Base-by-base conservation (phyloP, 2,797 vertebrate species). In the Gymnothorax javanicus region DNA sequence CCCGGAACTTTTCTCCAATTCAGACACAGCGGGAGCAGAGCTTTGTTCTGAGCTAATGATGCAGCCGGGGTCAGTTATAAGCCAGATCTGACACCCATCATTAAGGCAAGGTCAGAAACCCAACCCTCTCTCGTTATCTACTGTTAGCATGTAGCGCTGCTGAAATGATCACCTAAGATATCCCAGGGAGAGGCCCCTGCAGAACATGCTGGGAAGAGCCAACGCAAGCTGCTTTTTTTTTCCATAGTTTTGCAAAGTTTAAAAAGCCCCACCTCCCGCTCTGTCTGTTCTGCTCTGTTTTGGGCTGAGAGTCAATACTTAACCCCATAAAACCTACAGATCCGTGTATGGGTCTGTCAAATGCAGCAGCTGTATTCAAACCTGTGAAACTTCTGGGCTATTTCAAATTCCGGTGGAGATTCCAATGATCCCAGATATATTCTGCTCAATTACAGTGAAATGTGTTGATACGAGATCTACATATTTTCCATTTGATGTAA, bases 101-200 rank as follows among this genome's bases (percentile, higher is more conserved):
- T 56, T 52, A 23, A 81, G 77, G 52, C 52, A 56, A 81, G 77
- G 77, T 81, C 77, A 81, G 56, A 33, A 17, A 13, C 50, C 9
- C 7, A 81, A 81, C 52, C 77, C 56, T n/a, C 56, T 81, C 77
- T 81, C 77, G 56, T 81, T 56, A 81, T 81, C 77, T 81, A 56
- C 77, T 33, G 77, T 81, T 81, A 54, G 77, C 52, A 54, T 81
- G 50, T 56, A 1, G 77, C n/a, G 77, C 20, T 20, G 23, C 77
- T 81, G 33, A 81, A 81, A 56, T n/a, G 77, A 81, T 81, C 50
- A 81, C 52, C 77, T 56, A 9, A n/a, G 77, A 81, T 56, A 81
- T 81, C 50, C 33, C 77, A 23, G 52, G 50, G 52, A 81, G 17
- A 56, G 2, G 52, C 50, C 7, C 4, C 23, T 2, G 33, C 33